Percentiles rank a stretch among this genome's conserved stretches.
Evolutionary conservation across 1,140 invertebrate species (phyloP).

Genomic region (Medauroidea extradentata): DNA sequence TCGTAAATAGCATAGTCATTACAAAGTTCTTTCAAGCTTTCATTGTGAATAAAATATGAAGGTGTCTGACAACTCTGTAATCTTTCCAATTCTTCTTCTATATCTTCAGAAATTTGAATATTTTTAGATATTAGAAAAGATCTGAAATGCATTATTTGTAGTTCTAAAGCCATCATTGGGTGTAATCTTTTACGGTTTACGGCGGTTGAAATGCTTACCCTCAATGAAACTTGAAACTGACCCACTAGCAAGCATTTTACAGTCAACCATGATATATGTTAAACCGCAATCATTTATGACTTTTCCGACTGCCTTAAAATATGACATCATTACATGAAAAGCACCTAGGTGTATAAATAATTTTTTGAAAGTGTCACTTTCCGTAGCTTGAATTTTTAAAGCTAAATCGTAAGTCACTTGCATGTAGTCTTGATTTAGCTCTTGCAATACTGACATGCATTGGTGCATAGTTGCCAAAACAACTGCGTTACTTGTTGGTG

Average conservation of each 20-base stretch:
- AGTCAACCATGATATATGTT: conserved; percentile 40
- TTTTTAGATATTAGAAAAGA: conserved; percentile 30
- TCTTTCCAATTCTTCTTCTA: conserved; percentile 13
- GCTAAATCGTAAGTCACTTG: conserved; percentile 39
- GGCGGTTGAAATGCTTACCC: conserved; percentile 47
- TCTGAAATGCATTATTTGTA: conserved; percentile 44
- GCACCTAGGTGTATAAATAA: conserved; percentile 46
- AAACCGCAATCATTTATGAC: conserved; percentile 43
- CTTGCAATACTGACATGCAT: conserved; percentile 28
- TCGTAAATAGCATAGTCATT: conserved; percentile 17
- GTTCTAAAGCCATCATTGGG: conserved; percentile 38
- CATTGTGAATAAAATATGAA: conserved; percentile 23
- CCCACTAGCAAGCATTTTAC: conserved; percentile 40
- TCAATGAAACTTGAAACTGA: conserved; percentile 43
- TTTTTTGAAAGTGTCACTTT: conserved; percentile 36
- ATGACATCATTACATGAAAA: conserved; percentile 47
- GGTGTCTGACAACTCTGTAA: conserved; percentile 17
- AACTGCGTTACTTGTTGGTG: conserved; percentile 33
- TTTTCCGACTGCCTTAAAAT: conserved; percentile 46
- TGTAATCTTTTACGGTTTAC: conserved; percentile 47
- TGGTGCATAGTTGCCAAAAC: conserved; percentile 39
- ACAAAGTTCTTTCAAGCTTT: conserved; percentile 19
- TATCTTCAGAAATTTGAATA: not conserved
- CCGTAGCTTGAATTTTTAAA: conserved; percentile 37
- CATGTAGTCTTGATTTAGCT: conserved; percentile 32